phyloP scores from a whole-genome alignment of 2,113 vertebrate genomes.

The Ageneiosus marmoratus region DNA sequence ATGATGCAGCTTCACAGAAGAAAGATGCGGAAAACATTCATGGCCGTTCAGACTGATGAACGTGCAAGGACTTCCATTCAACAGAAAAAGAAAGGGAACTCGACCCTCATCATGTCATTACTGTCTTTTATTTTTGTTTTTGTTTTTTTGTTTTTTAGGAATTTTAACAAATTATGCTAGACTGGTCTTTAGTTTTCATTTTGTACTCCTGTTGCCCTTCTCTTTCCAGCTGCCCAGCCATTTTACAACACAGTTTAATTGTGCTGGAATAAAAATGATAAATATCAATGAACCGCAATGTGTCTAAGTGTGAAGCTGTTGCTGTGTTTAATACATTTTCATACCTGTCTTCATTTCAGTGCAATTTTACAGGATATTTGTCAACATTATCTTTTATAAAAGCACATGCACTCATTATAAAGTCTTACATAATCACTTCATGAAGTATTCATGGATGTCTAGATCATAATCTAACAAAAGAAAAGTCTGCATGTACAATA shows the following conservation, averaged over 20 bases:
- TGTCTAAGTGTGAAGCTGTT: constrained; percentile 31
- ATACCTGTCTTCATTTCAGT: background rate
- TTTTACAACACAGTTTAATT: constrained; percentile 75
- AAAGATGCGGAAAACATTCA: constrained; percentile 43
- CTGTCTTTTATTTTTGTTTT: constrained; percentile 67
- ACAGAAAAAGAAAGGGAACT: constrained; percentile 50
- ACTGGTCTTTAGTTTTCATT: constrained; percentile 76
- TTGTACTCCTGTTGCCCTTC: constrained; percentile 74
- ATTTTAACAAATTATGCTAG: constrained; percentile 72
- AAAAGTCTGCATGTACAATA: background rate
- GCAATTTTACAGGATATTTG: background rate
- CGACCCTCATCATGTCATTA: constrained; percentile 28
- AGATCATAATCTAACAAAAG: background rate
- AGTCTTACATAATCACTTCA: background rate
- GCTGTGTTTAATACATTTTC: background rate
- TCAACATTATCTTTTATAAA: background rate
- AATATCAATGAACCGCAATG: constrained; percentile 46
- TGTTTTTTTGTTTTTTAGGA: constrained; percentile 58
- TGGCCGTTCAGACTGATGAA: constrained; percentile 30
- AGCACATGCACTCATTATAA: background rate
- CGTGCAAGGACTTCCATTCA: constrained; percentile 47
- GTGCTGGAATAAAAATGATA: constrained; percentile 79
- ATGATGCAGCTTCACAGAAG: constrained; percentile 46
- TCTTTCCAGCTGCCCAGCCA: constrained; percentile 75
- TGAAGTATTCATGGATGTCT: background rate